Evolutionary conservation across 2,888 invertebrate species (phyloP), one percentile per base, ranked within the genome.

Genomic region (Liodrosophila aerea): DNA sequence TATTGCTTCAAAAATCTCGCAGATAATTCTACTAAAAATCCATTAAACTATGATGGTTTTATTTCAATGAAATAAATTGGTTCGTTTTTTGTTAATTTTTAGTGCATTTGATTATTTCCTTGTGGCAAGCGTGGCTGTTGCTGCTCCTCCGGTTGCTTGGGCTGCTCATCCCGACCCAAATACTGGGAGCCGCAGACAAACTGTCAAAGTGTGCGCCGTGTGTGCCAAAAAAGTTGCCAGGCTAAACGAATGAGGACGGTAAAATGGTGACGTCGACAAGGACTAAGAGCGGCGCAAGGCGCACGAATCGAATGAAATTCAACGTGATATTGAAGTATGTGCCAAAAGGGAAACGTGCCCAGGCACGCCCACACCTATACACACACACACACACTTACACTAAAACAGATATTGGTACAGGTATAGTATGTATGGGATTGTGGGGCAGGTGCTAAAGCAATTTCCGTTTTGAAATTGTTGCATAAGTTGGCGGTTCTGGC

Each of bases 371-470:
- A 59, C 57, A 8, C 8, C 5, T 12, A 40, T 30, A 50, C 13
- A 50, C 44, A 44, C 13, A 34, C 46, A 58, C 12, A 39, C 45
- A 31, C 41, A 30, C 46, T 29, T 16, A 22, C 50, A 49, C 40
- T 44, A 37, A 54, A 44, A 49, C 56, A 34, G 47, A 43, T 41
- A 50, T 45, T 9, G 27, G 18, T 9, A 52, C 34, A 39, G 30
- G 47, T 31, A 50, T 50, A 9, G 27, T 12, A 45, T 22, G 31
- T 41, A 30, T 44, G 54, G 45, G 49, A 39, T 22, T 62, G 50
- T 70, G 78, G 57, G 84, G 73, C 86, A 86, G 82, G 86, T 86
- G 86, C 84, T 85, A 85, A 85, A 86, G 84, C 86, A 84, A 84
- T 84, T 84, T 84, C 84, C 84, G 84, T 71, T 81, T 84, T 75